phyloP scores from a whole-genome alignment of 2,888 invertebrate genomes.

The Achlya flavicornis region DNA sequence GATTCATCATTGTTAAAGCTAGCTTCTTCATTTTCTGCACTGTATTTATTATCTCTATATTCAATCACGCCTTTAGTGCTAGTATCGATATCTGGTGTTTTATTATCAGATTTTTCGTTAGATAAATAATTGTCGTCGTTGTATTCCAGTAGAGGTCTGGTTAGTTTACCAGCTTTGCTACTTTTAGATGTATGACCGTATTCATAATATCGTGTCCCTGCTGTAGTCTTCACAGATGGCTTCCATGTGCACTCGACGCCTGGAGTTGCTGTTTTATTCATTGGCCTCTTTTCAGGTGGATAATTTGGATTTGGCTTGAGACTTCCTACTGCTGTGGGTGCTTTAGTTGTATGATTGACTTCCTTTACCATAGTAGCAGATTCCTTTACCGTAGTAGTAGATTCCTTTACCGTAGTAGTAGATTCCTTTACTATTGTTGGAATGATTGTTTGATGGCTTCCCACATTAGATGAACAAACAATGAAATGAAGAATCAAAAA shows the following conservation, averaged over 20 bases:
- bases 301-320: not conserved
- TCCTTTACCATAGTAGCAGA: not conserved
- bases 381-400: too few relatives aligned
- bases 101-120: not conserved
- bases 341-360: not conserved
- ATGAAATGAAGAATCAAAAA: constrained; percentile 64
- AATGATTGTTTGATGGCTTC: not conserved
- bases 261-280: constrained; percentile 26
- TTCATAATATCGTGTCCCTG: constrained; percentile 51
- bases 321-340: not conserved
- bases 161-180: not conserved
- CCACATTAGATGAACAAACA: constrained; percentile 40
- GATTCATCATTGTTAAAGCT: not conserved
- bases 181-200: not conserved
- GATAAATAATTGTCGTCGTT: not conserved
- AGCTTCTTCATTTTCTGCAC: too few relatives aligned
- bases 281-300: constrained; percentile 10
- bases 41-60: too few relatives aligned
- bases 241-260: constrained; percentile 62
- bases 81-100: not conserved
- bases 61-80: not conserved
- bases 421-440: not conserved
- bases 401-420: not conserved
- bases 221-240: constrained; percentile 55
- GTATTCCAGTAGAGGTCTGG: not conserved